These are phyloP conservation scores for Peromyscus melanophrys DNA, from an alignment of 2,797 vertebrate genomes.

Conservation along the genomic window DNA sequence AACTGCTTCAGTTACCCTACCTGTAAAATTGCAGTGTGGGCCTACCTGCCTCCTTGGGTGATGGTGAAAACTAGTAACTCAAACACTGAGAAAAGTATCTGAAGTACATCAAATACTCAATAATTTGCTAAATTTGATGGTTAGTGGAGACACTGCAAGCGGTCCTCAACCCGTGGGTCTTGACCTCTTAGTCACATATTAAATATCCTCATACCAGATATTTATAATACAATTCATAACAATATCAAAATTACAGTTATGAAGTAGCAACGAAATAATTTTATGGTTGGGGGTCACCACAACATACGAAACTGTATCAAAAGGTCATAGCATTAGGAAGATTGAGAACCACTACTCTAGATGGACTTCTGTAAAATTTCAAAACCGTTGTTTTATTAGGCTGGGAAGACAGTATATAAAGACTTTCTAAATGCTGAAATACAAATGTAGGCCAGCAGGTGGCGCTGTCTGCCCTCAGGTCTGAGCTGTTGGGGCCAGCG, in stretches of 20 bases:
- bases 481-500: neutral
- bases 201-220: neutral
- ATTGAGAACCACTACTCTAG: neutral
- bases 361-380: neutral
- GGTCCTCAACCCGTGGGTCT: neutral
- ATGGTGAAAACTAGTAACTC: constrained; percentile 15
- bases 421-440: neutral
- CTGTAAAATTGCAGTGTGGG: neutral
- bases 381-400: neutral
- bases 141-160: neutral
- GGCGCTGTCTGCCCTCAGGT: constrained; percentile 43
- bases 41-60: neutral
- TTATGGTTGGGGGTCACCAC: neutral
- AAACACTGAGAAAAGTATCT: neutral
- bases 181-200: neutral
- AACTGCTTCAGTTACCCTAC: neutral
- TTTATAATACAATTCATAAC: neutral
- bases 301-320: neutral
- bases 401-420: neutral
- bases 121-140: constrained; percentile 6
- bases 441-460: constrained; percentile 64
- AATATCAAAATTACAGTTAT: neutral
- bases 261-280: neutral
- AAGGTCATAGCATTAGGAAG: neutral
- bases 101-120: neutral